Conservation (phyloP, 2,888 invertebrate species). For the Byasa hedistus region DNA sequence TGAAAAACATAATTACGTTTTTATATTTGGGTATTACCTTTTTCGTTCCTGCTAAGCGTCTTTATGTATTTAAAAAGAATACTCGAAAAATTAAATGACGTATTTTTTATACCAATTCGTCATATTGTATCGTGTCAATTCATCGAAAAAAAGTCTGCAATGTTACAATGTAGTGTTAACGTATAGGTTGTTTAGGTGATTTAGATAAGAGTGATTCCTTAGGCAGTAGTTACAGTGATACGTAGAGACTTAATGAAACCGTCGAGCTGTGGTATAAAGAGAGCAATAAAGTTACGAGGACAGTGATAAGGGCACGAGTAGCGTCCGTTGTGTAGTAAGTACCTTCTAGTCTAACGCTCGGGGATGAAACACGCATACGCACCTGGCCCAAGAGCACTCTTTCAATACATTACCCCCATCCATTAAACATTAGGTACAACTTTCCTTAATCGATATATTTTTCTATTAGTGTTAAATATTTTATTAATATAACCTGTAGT, state of each 20-base stretch:
- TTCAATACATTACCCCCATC: slow-evolving; percentile 31
- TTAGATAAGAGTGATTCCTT: slow-evolving; percentile 54
- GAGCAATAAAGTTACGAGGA: slow-evolving; percentile 71
- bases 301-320: slow-evolving; percentile 59
- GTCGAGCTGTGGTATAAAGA: slow-evolving; percentile 77
- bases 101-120: slow-evolving; percentile 59
- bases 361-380: slow-evolving; percentile 33
- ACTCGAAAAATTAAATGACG: slow-evolving; percentile 28
- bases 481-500: too few species aligned
- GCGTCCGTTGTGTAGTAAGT: slow-evolving; percentile 54
- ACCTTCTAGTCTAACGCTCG: slow-evolving; percentile 32
- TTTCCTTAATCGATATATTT: background rate
- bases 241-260: slow-evolving; percentile 77
- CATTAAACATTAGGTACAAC: slow-evolving; percentile 6
- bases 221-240: slow-evolving; percentile 74
- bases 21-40: too few species aligned
- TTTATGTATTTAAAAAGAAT: background rate
- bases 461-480: too few species aligned
- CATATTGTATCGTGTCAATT: slow-evolving; percentile 67
- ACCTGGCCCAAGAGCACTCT: slow-evolving; percentile 26
- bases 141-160: slow-evolving; percentile 59
- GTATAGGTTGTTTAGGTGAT: slow-evolving; percentile 53
- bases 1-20: too few species aligned
- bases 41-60: too few species aligned
- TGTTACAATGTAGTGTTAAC: slow-evolving; percentile 63